Evolutionary conservation across 2,113 vertebrate genomes (phyloP), one percentile per base, ranked within the genome.

Genomic region (Ctenomys sociabilis): DNA sequence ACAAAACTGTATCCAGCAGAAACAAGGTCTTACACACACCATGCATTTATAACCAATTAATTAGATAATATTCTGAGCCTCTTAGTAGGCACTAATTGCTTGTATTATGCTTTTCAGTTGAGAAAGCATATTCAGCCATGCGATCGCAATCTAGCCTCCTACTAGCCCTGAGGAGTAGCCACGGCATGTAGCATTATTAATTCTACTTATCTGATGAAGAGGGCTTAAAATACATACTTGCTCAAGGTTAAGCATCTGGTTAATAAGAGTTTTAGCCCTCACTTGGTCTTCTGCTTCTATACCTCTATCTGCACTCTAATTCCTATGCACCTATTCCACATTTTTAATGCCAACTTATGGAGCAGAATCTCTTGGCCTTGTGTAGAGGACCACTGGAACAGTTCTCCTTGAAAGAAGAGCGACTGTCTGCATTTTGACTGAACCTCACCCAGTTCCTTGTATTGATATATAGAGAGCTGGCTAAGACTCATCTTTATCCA

Each of bases 41-140:
- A 89, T 63, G 26, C 59, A 93, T 70, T 95, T 91, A 82, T 88
- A 95, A 85, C n/a, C 92, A 95, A 84, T 91, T 82, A 95, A 89
- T 91, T 78, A 91, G 66, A 54, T 90, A 94, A 66, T 91, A 80
- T 54, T 59, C 45, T 85, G 63, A 52, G 30, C 26, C 88, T 66
- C 12, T 83, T 94, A 91, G 83, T 61, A 92, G 88, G 9, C 96
- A 90, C 52, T 78, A 90, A 88, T 85, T 91, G 87, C 63, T 85
- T 92, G 91, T 57, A 82, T 77, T 77, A 68, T 22, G 45, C 49
- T 59, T 83, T 92, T 88, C 32, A 32, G 40, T 94, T 91, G 91
- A 22, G 75, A 93, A 95, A 61, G 11, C 21, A 28, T 86, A 37
- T 87, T 94, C 63, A 84, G 24, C 14, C 89, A 77, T 7, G 49